Percentiles rank a stretch among this genome's conserved stretches.
Evolutionary conservation across 2,888 invertebrate species (phyloP).

Genomic region (Aphrophora alni): DNA sequence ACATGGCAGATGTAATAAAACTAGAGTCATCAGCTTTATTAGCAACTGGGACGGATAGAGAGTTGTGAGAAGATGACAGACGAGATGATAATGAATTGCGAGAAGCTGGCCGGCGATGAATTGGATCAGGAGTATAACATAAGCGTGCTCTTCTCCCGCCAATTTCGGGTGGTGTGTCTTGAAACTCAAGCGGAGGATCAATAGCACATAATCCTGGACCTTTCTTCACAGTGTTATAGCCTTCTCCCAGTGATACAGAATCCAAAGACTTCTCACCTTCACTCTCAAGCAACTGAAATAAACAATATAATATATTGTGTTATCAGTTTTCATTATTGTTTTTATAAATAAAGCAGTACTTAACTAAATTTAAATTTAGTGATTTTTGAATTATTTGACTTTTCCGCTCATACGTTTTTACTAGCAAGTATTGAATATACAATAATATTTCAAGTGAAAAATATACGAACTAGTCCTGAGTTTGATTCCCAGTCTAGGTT

Average conservation of each 20-base stretch:
- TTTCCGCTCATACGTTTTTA: too few species aligned
- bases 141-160: conserved; percentile 49
- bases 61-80: conserved; percentile 85
- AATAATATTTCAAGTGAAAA: too few species aligned
- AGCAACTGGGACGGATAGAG: conserved; percentile 71
- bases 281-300: conserved; percentile 75
- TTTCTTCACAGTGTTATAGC: conserved; percentile 48
- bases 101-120: conserved; percentile 68
- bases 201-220: conserved; percentile 59
- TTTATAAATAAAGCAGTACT: too few species aligned
- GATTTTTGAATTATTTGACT: too few species aligned
- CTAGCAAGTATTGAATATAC: too few species aligned
- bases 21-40: conserved; percentile 75
- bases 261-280: conserved; percentile 66
- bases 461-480: too few species aligned
- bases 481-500: too few species aligned
- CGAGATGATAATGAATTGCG: conserved; percentile 79
- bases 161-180: conserved; percentile 63
- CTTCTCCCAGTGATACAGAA: conserved; percentile 56
- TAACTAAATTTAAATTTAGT: background rate
- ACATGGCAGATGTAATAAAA: conserved; percentile 88
- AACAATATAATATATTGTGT: background rate
- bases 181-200: conserved; percentile 86
- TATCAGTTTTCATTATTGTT: too few species aligned
- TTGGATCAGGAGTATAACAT: conserved; percentile 66